These are phyloP conservation scores for Mus spretus DNA, from an alignment of 2,797 vertebrate genomes.

Conservation along the genomic window DNA sequence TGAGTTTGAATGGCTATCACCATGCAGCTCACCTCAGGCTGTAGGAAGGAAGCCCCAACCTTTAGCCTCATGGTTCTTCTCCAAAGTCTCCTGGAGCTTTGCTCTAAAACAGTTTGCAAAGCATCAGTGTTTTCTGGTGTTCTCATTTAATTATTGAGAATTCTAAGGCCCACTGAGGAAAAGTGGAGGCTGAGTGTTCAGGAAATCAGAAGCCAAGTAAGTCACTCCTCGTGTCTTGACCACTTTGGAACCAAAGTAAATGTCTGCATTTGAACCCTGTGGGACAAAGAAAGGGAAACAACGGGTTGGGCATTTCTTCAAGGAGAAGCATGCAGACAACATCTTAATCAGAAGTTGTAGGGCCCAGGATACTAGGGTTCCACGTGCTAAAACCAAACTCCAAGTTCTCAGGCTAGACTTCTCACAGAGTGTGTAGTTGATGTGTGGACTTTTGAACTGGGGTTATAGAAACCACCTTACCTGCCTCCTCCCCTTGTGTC, in stretches of 20 bases:
- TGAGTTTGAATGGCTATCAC: not conserved
- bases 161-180: not conserved
- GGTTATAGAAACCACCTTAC: not conserved
- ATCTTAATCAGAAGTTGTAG: not conserved
- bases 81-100: too few relatives aligned
- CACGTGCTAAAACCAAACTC: not conserved
- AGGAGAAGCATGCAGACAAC: not conserved
- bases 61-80: not conserved
- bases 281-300: not conserved
- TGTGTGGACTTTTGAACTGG: not conserved
- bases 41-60: not conserved
- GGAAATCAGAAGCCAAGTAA: not conserved
- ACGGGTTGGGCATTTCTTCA: not conserved
- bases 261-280: slow-evolving; percentile 14
- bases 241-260: not conserved
- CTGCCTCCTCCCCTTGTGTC: too few relatives aligned
- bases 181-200: not conserved
- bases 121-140: not conserved
- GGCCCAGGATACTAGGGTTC: too few relatives aligned
- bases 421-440: not conserved
- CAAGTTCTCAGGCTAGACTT: not conserved
- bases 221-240: not conserved
- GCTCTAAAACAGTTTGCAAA: not conserved
- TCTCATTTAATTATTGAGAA: not conserved
- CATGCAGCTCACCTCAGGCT: not conserved